phyloP scores from a whole-genome alignment of 2,113 vertebrate species.

The Tragelaphus imberbis region DNA sequence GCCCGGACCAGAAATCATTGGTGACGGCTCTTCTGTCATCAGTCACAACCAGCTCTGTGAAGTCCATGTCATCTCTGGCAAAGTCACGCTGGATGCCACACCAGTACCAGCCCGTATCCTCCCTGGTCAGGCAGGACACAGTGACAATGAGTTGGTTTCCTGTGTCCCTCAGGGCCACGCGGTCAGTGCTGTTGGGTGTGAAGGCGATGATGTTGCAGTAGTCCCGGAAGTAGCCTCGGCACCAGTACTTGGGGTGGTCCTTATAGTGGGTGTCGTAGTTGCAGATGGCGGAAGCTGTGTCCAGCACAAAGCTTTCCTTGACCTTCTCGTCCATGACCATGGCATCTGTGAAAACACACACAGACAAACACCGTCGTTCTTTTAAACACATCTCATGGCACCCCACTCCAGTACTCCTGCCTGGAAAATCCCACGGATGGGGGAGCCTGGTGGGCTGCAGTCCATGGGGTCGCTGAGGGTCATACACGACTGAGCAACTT shows the following conservation, averaged over 20 bases:
- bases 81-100: constrained; percentile 53
- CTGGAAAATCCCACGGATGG: too few species aligned
- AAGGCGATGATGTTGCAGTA: background rate
- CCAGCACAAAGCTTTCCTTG: constrained; percentile 39
- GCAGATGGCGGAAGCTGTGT: constrained; percentile 35
- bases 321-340: constrained; percentile 57
- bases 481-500: too few species aligned
- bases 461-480: too few species aligned
- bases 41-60: constrained; percentile 44
- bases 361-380: background rate
- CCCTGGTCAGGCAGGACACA: constrained; percentile 51
- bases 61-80: constrained; percentile 60
- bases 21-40: background rate
- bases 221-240: constrained; percentile 43
- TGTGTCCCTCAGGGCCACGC: constrained; percentile 32
- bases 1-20: background rate
- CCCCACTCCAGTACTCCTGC: too few species aligned
- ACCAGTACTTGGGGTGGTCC: constrained; percentile 58
- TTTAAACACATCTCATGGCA: background rate
- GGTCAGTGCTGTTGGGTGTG: background rate
- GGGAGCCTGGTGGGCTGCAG: too few species aligned
- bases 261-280: constrained; percentile 20
- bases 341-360: constrained; percentile 42
- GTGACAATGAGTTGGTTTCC: constrained; percentile 49
- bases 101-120: constrained; percentile 53